Conservation (phyloP, 2,797 vertebrate species). For the Falco novaeseelandiae region DNA sequence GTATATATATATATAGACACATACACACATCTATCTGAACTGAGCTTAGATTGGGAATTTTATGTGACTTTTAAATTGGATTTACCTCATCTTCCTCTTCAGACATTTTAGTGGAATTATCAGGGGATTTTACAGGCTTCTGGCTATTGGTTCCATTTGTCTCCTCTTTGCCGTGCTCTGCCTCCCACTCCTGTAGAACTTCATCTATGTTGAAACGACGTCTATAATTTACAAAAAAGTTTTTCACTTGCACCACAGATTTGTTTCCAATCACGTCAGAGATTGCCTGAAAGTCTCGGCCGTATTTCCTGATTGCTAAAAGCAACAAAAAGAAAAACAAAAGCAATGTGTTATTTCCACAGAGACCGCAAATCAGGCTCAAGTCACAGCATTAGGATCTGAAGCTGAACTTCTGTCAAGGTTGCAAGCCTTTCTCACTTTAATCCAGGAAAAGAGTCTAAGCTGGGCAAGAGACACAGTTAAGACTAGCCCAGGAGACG, state of each 20-base stretch:
- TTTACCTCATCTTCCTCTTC: conserved; percentile 87
- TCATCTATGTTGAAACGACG: conserved; percentile 94
- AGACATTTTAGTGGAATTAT: conserved; percentile 77
- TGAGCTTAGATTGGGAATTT: not conserved
- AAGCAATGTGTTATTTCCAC: not conserved
- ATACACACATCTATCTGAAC: not conserved
- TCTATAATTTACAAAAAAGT: conserved; percentile 94
- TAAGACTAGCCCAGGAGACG: not conserved
- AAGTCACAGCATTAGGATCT: not conserved
- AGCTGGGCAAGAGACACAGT: not conserved
- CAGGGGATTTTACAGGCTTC: conserved; percentile 86
- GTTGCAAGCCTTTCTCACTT: not conserved
- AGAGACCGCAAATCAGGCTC: not conserved
- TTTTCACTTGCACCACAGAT: conserved; percentile 93
- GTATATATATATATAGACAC: not conserved
- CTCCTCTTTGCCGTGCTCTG: conserved; percentile 88
- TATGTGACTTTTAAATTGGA: not conserved
- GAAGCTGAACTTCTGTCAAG: not conserved
- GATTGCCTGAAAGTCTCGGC: conserved; percentile 93
- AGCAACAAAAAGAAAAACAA: not conserved
- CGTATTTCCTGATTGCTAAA: conserved; percentile 91
- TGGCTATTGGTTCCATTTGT: conserved; percentile 80
- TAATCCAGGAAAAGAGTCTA: not conserved
- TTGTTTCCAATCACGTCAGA: conserved; percentile 96
- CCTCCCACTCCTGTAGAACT: conserved; percentile 93